These are phyloP conservation scores for Carlito syrichta DNA, from an alignment of 2,113 vertebrate species.

Conservation along the genomic window DNA sequence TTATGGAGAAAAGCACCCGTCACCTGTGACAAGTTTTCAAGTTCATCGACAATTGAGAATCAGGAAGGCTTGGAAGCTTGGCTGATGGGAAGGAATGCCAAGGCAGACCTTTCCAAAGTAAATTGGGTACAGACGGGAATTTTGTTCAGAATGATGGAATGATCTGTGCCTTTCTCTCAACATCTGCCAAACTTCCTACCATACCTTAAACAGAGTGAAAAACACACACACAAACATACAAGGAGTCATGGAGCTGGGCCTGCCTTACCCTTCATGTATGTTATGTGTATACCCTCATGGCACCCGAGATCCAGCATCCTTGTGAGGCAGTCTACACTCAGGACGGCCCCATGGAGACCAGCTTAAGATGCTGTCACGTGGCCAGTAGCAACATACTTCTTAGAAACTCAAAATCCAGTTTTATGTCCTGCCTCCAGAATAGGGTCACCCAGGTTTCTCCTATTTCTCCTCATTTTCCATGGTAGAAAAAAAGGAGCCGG, in stretches of 20 bases:
- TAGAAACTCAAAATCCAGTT: neutral
- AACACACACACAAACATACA: accelerated
- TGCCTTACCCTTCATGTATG: accelerated
- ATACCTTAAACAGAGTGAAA: neutral
- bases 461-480: slow-evolving; percentile 37
- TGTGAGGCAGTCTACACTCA: too few relatives aligned
- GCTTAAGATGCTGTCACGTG: accelerated
- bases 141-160: neutral
- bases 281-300: accelerated
- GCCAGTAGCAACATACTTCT: accelerated
- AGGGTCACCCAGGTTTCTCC: neutral
- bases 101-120: neutral
- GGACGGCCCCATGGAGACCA: neutral
- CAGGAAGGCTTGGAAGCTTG: neutral
- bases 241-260: accelerated
- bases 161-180: neutral
- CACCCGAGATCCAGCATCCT: accelerated
- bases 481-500: slow-evolving; percentile 57
- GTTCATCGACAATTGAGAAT: neutral
- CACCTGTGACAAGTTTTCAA: accelerated
- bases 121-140: neutral
- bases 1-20: neutral
- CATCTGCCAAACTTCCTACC: neutral
- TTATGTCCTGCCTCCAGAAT: neutral
- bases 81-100: accelerated